Evolutionary conservation across 1,140 invertebrate genomes (phyloP).

Genomic region (Nixonia krombeini): DNA sequence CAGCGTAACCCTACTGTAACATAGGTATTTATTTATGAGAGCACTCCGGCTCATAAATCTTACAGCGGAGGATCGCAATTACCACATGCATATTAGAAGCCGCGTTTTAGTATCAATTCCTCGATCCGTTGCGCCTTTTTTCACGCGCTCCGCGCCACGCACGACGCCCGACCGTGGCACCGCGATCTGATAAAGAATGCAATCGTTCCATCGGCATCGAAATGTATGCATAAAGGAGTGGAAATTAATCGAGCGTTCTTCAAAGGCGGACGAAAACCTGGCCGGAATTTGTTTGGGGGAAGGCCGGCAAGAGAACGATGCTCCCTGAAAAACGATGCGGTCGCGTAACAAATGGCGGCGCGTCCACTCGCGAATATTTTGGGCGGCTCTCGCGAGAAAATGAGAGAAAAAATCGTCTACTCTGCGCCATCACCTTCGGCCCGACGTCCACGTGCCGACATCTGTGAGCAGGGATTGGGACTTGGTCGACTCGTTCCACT

Average conservation of each 20-base stretch:
- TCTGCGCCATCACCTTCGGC: conserved; percentile 17
- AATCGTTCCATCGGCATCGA: not conserved
- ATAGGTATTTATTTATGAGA: conserved; percentile 61
- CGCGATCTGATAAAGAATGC: not conserved
- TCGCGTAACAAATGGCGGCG: too few species aligned
- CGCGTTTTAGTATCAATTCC: conserved; percentile 54
- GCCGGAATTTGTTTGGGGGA: conserved; percentile 16
- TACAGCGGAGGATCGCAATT: conserved; percentile 64
- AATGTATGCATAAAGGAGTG: too few species aligned
- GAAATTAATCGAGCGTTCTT: too few species aligned
- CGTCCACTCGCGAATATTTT: conserved; percentile 38
- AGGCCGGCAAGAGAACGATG: conserved; percentile 23
- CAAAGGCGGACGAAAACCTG: too few species aligned
- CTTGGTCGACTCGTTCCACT: conserved; percentile 53
- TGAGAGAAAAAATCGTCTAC: conserved; percentile 9
- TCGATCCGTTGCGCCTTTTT: conserved; percentile 12
- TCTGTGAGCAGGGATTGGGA: conserved; percentile 65
- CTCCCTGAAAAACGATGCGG: too few species aligned
- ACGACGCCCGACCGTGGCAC: not conserved
- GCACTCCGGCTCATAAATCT: conserved; percentile 65
- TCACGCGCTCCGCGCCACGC: not conserved
- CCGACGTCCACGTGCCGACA: conserved; percentile 61
- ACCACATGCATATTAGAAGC: conserved; percentile 67
- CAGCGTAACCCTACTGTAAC: conserved; percentile 48
- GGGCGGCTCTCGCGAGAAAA: conserved; percentile 9